Conservation (phyloP, 2,888 invertebrate species). For the Athrips mouffetella region DNA sequence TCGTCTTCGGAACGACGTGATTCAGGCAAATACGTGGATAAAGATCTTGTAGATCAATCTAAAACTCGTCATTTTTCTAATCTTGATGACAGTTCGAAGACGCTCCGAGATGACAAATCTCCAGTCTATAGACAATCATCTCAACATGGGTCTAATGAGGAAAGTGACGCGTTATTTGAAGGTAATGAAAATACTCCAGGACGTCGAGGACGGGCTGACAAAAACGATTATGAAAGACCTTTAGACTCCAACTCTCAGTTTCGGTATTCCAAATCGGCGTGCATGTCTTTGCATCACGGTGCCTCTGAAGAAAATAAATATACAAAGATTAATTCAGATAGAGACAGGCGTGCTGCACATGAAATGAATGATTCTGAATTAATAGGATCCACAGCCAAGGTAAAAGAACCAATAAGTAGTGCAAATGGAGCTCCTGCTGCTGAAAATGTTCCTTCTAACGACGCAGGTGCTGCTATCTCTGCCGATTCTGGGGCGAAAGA, state of each 20-base stretch:
- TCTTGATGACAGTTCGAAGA: conserved; percentile 19
- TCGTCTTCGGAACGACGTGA: neutral
- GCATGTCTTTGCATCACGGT: conserved; percentile 38
- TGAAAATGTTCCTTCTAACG: neutral
- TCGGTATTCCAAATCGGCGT: conserved; percentile 37
- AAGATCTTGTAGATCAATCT: neutral
- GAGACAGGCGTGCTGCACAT: conserved; percentile 45
- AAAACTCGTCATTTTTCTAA: neutral
- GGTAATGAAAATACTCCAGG: conserved; percentile 28
- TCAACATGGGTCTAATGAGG: conserved; percentile 32
- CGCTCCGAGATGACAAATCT: conserved; percentile 6
- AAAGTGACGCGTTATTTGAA: conserved; percentile 42
- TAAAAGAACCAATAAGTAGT: neutral
- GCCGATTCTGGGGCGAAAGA: conserved; percentile 17
- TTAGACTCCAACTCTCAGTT: conserved; percentile 33
- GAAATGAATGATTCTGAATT: conserved; percentile 16
- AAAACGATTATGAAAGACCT: conserved; percentile 35
- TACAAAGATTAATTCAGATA: conserved; percentile 33
- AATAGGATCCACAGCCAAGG: neutral
- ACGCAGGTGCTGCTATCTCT: neutral
- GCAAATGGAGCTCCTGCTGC: neutral
- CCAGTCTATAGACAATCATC: conserved; percentile 18
- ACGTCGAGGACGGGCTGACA: conserved; percentile 32
- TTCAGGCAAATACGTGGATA: neutral
- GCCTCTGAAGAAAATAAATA: conserved; percentile 34